These are phyloP conservation scores for Gasteruption jaculator DNA, from an alignment of 2,888 invertebrate species.

Conservation along the genomic window DNA sequence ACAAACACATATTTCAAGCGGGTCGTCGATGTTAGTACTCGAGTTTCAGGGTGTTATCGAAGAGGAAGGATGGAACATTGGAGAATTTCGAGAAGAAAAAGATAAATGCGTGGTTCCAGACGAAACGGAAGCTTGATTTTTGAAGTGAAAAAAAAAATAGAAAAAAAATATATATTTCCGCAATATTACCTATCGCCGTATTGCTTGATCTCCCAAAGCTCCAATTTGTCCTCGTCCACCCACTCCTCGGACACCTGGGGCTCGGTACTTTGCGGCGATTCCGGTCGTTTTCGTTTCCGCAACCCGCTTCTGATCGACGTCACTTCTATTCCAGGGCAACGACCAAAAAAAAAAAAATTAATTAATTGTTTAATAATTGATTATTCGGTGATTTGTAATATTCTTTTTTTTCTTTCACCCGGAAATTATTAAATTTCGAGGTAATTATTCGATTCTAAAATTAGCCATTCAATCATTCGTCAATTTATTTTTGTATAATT, in stretches of 20 bases:
- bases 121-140: conserved; percentile 3
- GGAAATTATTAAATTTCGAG: no score
- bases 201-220: conserved; percentile 94
- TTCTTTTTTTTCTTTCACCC: no score
- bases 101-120: not conserved
- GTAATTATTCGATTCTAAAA: not conserved
- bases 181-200: conserved; percentile 74
- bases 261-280: conserved; percentile 90
- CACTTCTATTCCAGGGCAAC: conserved; percentile 82
- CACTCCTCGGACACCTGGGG: conserved; percentile 93
- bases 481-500: conserved; percentile 2
- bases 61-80: conserved; percentile 33
- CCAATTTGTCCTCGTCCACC: conserved; percentile 93
- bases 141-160: not conserved
- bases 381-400: no score
- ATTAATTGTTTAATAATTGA: conserved; percentile 4
- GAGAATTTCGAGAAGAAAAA: not conserved
- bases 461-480: no score
- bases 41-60: conserved; percentile 41
- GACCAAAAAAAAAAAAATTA: no score
- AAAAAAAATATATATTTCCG: not conserved
- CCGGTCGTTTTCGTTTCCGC: conserved; percentile 86
- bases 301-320: conserved; percentile 92
- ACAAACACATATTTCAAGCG: conserved; percentile 46
- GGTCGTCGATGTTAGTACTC: conserved; percentile 46